Conservation (phyloP, 2,797 vertebrate species). For the Gymnopithys bicolor region DNA sequence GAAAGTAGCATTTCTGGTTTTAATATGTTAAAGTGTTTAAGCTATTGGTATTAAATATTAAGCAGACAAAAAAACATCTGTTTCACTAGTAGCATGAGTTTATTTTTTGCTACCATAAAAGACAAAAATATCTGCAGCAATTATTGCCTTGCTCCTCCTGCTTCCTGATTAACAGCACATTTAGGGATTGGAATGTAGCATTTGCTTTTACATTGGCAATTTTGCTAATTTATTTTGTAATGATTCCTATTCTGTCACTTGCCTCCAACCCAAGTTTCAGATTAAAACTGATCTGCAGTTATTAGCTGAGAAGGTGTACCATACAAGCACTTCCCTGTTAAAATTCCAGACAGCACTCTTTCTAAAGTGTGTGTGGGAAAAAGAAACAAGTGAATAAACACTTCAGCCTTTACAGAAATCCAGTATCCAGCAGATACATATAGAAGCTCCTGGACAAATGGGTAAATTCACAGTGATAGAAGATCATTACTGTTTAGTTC, state of each 20-base stretch:
- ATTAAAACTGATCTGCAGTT: background rate
- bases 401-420: background rate
- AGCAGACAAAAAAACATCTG: background rate
- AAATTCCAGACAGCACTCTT: slow-evolving; percentile 23
- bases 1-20: background rate
- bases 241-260: background rate
- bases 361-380: background rate
- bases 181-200: background rate
- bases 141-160: slow-evolving; percentile 31
- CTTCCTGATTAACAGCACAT: slow-evolving; percentile 37
- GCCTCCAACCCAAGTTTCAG: background rate
- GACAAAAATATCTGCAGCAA: slow-evolving; percentile 51
- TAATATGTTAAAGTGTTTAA: background rate
- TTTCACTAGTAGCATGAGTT: slow-evolving; percentile 32
- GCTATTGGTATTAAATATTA: slow-evolving; percentile 22
- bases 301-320: background rate
- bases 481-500: background rate
- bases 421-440: background rate
- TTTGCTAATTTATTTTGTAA: slow-evolving; percentile 31
- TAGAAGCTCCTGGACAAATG: background rate
- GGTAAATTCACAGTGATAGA: background rate
- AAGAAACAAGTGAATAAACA: background rate
- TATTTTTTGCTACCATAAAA: slow-evolving; percentile 51
- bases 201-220: background rate
- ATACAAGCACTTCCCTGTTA: background rate